phyloP scores from a whole-genome alignment of 2,888 invertebrate species.

The Ochlodes sylvanus region DNA sequence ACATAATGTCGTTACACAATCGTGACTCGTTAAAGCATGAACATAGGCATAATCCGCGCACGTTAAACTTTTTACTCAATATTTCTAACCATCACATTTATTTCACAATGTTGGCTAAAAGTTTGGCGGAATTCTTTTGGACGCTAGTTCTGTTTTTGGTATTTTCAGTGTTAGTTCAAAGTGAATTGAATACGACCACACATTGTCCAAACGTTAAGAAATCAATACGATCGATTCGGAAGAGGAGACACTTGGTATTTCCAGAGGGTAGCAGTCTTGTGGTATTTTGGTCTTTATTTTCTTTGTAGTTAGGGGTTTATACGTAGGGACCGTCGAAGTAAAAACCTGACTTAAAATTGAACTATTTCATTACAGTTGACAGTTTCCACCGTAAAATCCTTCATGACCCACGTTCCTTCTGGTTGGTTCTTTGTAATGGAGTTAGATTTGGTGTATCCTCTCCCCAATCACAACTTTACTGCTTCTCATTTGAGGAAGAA shows the following conservation, averaged over 20 bases:
- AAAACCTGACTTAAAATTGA: too few species aligned
- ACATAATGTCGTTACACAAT: not conserved
- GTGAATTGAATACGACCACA: conserved; percentile 43
- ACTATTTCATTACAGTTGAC: conserved; percentile 71
- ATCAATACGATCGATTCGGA: conserved; percentile 58
- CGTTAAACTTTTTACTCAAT: not conserved
- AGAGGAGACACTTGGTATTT: conserved; percentile 68
- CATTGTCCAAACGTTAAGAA: conserved; percentile 69
- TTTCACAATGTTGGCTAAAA: not conserved
- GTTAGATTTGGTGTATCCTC: conserved; percentile 84
- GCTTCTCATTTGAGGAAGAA: conserved; percentile 59
- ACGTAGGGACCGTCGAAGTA: too few species aligned
- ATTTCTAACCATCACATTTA: not conserved
- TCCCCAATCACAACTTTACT: conserved; percentile 73
- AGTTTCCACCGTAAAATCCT: conserved; percentile 82
- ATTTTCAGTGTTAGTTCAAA: conserved; percentile 47
- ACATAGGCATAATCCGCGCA: not conserved
- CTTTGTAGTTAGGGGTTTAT: too few species aligned
- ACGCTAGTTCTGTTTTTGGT: conserved; percentile 23
- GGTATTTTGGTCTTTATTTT: conserved; percentile 66
- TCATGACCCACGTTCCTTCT: conserved; percentile 82
- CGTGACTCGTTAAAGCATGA: not conserved
- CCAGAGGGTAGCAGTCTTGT: conserved; percentile 64
- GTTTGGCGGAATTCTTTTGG: not conserved
- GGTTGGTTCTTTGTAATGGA: conserved; percentile 85